Evolutionary conservation across 1,140 invertebrate genomes (phyloP), one percentile per base, ranked within the genome.

Genomic region (Leptinotarsa undecemlineata): DNA sequence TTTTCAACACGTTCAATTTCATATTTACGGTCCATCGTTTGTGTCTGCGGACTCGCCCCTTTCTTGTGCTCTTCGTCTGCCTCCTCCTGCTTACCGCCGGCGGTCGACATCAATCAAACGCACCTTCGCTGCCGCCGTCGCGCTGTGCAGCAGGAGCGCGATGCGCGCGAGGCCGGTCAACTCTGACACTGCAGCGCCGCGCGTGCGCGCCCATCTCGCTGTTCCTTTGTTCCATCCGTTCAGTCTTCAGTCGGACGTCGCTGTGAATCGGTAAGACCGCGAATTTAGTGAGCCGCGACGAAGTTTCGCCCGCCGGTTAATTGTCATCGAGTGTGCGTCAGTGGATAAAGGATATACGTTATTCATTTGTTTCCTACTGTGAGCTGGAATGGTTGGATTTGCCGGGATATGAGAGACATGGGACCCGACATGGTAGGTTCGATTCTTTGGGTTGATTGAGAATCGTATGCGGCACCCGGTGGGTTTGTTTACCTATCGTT

Each of bases 351-450:
- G 14, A 8, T 57, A 17, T 17, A 57, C 4, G 51, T 57, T 15
- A 57, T 57, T 17, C n/a, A 14, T n/a, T 17, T 57, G 15, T 17
- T 57, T 57, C 3, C 14, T 57, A 47, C 33, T 33, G 20, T 19
- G 51, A 57, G 51, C 17, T 57, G 64, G 33, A 63, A 74, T 74
- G 42, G 68, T 64, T 21, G 48, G 85, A 89, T 79, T 75, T 76
- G 64, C 68, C 78, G 51, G 77, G 80, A 91, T 87, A 91, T 91
- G 90, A 91, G 90, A 85, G 90, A 91, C 87, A 90, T 91, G 88
- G 91, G 90, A 87, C 90, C 90, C 85, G 90, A 91, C 86, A 92
- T 92, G 90, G 90, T 92, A 87, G 87, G 81, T 57, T 57, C n/a
- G 51, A 57, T 15, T 57, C 51, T 33, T 33, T 57, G 51, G 3